phyloP scores from a whole-genome alignment of 2,888 invertebrate genomes.

The Germaria angustata region DNA sequence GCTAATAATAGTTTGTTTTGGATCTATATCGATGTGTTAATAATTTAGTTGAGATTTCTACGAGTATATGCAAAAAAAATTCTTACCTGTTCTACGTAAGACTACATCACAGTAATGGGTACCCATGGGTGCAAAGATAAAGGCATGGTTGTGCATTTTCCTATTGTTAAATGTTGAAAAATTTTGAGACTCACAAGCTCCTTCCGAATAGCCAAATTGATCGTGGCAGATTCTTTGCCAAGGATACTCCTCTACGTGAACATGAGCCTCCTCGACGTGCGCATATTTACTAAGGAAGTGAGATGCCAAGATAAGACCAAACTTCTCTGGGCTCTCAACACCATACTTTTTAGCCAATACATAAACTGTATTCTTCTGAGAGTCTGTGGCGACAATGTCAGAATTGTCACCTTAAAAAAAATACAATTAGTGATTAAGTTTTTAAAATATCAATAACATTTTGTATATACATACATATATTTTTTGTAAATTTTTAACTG shows the following conservation, averaged over 20 bases:
- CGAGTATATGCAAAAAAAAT: too few relatives aligned
- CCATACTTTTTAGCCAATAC: conserved; percentile 89
- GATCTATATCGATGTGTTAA: conserved; percentile 76
- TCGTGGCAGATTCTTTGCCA: conserved; percentile 85
- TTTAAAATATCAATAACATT: too few relatives aligned
- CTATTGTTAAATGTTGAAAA: conserved; percentile 72
- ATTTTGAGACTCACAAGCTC: conserved; percentile 34
- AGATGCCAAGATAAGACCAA: conserved; percentile 86
- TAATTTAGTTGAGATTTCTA: not conserved
- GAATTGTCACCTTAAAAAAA: conserved; percentile 84
- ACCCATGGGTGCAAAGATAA: conserved; percentile 85
- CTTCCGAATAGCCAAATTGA: conserved; percentile 79
- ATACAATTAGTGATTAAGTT: not conserved
- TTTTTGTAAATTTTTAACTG: too few relatives aligned
- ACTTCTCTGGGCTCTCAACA: conserved; percentile 88
- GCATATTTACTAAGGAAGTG: conserved; percentile 88
- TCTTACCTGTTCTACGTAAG: conserved; percentile 85
- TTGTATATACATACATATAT: too few relatives aligned
- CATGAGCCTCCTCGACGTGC: conserved; percentile 86
- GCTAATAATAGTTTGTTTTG: conserved; percentile 83
- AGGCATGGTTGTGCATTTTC: conserved; percentile 87
- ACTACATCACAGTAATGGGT: conserved; percentile 86
- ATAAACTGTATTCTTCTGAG: conserved; percentile 91
- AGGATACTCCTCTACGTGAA: conserved; percentile 87
- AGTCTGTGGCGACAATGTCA: conserved; percentile 90